These are phyloP conservation scores for Murina feae DNA, from an alignment of 2,113 vertebrate genomes.

Conservation along the genomic window DNA sequence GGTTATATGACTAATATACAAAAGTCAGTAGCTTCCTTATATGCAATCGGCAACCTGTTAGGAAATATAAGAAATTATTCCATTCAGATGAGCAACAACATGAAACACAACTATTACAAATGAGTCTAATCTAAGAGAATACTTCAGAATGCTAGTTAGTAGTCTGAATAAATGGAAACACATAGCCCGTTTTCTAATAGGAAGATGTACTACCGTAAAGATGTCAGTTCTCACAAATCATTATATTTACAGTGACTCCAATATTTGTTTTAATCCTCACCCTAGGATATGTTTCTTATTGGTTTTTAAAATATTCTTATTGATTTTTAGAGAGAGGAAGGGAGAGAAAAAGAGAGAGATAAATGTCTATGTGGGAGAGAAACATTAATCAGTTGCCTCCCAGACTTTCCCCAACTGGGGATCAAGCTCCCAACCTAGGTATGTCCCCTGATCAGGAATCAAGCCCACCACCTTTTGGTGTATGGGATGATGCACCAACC, in stretches of 20 bases:
- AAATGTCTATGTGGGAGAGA: background rate
- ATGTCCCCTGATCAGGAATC: background rate
- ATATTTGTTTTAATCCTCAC: background rate
- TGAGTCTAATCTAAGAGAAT: background rate
- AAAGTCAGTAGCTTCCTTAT: background rate
- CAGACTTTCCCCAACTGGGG: background rate
- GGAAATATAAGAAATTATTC: background rate
- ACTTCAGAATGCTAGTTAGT: background rate
- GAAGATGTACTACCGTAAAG: background rate
- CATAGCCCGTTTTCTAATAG: background rate
- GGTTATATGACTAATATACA: background rate
- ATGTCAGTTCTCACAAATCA: slow-evolving; percentile 5
- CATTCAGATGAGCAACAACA: background rate
- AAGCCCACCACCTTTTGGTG: background rate
- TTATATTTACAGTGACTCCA: background rate
- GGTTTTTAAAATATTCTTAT: background rate
- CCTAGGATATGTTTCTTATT: background rate
- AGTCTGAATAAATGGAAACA: slow-evolving; percentile 2
- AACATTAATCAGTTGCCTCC: background rate
- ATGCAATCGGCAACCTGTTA: background rate
- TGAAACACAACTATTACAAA: background rate
- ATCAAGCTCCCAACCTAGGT: background rate
- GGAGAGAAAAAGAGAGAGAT: background rate
- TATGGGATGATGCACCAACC: background rate
- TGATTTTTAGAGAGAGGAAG: background rate